phyloP scores from a whole-genome alignment of 53 echinoderm and acorn worm genomes.

The Arbacia lixula region DNA sequence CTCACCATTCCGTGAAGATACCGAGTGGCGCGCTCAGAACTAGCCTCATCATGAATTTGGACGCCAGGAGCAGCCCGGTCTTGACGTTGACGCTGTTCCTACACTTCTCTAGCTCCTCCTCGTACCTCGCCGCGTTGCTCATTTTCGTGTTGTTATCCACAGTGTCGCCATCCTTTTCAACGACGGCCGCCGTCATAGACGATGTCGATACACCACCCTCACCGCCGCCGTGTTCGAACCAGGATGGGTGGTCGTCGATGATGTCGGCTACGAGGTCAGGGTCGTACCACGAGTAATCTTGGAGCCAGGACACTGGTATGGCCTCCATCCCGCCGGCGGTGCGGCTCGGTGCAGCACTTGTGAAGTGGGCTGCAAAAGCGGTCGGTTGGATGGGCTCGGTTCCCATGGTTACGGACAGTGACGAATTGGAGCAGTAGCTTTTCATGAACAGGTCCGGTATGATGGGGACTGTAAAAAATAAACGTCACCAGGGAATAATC shows the following conservation, averaged over 20 bases:
- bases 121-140: not conserved
- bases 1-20: slow-evolving; percentile 56
- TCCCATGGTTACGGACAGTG: not conserved
- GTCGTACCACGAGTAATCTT: slow-evolving; percentile 50
- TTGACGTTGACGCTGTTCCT: slow-evolving; percentile 53
- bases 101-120: slow-evolving; percentile 35
- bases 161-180: not conserved
- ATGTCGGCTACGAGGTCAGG: not conserved
- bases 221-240: not conserved
- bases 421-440: slow-evolving; percentile 24
- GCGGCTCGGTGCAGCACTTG: not conserved
- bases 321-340: not conserved
- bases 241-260: slow-evolving; percentile 17
- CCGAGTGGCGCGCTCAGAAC: slow-evolving; percentile 68
- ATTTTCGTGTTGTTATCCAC: not conserved
- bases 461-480: slow-evolving; percentile 71
- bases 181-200: not conserved
- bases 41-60: slow-evolving; percentile 73
- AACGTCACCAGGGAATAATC: too few species aligned
- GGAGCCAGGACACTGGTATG: slow-evolving; percentile 8
- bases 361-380: not conserved
- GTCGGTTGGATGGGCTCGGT: not conserved
- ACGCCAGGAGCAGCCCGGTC: slow-evolving; percentile 71
- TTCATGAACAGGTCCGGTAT: slow-evolving; percentile 66
- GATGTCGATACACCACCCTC: not conserved